Percentiles rank a stretch among this genome's conserved stretches.
Evolutionary conservation across 2,888 invertebrate genomes (phyloP).

Genomic region (Diadegma fenestrale): DNA sequence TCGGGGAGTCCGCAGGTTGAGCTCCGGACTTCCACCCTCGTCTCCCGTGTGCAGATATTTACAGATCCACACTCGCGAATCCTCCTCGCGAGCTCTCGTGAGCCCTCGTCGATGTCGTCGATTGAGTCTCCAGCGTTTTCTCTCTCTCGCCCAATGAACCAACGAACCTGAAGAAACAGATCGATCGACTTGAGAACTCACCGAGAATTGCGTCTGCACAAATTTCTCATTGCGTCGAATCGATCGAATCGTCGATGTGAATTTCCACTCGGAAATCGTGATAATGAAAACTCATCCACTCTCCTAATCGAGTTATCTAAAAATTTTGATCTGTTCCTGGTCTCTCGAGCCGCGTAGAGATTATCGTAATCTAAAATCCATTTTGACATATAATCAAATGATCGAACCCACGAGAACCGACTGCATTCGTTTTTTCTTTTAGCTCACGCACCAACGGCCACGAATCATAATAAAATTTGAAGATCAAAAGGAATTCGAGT

Average conservation of each 20-base stretch:
- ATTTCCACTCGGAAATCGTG: slow-evolving; percentile 22
- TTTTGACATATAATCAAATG: neutral
- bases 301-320: neutral
- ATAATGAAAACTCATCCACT: slow-evolving; percentile 10
- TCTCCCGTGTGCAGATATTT: slow-evolving; percentile 27
- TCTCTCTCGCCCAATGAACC: slow-evolving; percentile 20
- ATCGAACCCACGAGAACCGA: too few species aligned
- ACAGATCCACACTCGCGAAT: slow-evolving; percentile 57
- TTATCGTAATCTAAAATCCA: neutral
- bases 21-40: too few species aligned
- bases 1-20: too few species aligned
- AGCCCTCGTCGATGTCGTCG: slow-evolving; percentile 59
- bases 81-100: slow-evolving; percentile 61
- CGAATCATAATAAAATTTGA: neutral
- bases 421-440: too few species aligned
- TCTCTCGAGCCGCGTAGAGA: neutral
- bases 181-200: neutral
- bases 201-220: neutral
- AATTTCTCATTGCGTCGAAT: slow-evolving; percentile 12
- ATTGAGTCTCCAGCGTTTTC: slow-evolving; percentile 58
- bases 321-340: neutral
- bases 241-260: slow-evolving; percentile 17
- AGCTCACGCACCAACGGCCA: neutral
- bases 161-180: slow-evolving; percentile 15
- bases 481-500: too few species aligned